Conservation (phyloP, 1,140 invertebrate genomes). For the Meloidogyne exigua region DNA sequence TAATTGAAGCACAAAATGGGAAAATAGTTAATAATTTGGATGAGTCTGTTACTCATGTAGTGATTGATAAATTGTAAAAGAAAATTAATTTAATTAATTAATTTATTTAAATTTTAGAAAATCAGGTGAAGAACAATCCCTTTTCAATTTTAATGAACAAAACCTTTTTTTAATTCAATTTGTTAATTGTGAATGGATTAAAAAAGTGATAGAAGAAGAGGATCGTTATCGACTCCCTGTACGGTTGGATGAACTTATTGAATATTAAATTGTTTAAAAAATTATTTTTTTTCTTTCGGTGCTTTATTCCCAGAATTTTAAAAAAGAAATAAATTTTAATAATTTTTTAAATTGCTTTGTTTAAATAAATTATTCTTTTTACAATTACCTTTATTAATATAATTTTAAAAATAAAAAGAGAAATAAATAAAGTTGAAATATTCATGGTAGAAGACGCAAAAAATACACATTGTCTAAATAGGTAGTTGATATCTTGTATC, state of each 20-base stretch:
- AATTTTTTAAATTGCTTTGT: too few species aligned
- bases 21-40: slow-evolving; percentile 24
- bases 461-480: too few species aligned
- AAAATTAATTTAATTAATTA: neutral
- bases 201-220: slow-evolving; percentile 39
- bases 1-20: slow-evolving; percentile 36
- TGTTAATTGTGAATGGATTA: slow-evolving; percentile 38
- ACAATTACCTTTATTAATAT: too few species aligned
- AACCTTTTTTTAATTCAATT: slow-evolving; percentile 34
- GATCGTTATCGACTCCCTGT: slow-evolving; percentile 36
- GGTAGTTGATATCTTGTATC: too few species aligned
- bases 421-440: too few species aligned
- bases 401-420: too few species aligned
- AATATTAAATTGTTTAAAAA: neutral
- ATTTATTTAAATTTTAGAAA: slow-evolving; percentile 5
- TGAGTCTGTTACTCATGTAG: slow-evolving; percentile 37
- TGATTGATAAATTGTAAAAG: slow-evolving; percentile 39
- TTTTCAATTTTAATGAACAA: slow-evolving; percentile 36
- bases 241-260: slow-evolving; percentile 27
- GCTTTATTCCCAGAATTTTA: too few species aligned
- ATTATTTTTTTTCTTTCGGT: too few species aligned
- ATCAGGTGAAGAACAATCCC: slow-evolving; percentile 34
- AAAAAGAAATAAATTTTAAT: too few species aligned
- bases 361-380: too few species aligned
- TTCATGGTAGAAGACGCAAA: too few species aligned